Evolutionary conservation across 2,888 invertebrate genomes (phyloP).

Genomic region (Pristionchus exspectatus): DNA sequence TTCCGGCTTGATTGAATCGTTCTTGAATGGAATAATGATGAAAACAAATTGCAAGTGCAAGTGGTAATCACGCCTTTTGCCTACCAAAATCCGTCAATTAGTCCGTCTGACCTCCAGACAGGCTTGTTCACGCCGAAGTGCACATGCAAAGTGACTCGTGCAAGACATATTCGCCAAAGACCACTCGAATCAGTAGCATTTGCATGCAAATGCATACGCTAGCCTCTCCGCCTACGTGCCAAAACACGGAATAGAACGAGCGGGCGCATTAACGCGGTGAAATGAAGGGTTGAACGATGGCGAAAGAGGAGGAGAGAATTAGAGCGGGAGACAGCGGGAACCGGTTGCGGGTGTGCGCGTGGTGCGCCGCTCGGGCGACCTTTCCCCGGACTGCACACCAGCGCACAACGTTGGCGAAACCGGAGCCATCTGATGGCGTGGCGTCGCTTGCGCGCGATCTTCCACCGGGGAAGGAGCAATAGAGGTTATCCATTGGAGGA

Average conservation of each 20-base stretch:
- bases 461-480: neutral
- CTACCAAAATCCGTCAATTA: neutral
- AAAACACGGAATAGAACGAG: neutral
- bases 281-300: neutral
- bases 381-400: neutral
- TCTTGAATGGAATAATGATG: neutral
- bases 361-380: conserved; percentile 6
- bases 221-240: neutral
- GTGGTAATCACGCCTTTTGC: neutral
- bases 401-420: no score
- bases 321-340: neutral
- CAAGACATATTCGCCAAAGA: no score
- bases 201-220: neutral
- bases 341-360: conserved; percentile 1
- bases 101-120: neutral
- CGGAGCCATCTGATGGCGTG: no score
- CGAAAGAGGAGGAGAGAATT: neutral
- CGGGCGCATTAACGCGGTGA: neutral
- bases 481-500: neutral
- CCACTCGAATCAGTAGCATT: neutral
- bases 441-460: neutral
- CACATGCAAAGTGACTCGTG: neutral
- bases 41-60: neutral
- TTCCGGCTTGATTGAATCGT: neutral
- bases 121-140: neutral